These are phyloP conservation scores for Drosophila dives DNA, from an alignment of 2,888 invertebrate species.

Conservation along the genomic window DNA sequence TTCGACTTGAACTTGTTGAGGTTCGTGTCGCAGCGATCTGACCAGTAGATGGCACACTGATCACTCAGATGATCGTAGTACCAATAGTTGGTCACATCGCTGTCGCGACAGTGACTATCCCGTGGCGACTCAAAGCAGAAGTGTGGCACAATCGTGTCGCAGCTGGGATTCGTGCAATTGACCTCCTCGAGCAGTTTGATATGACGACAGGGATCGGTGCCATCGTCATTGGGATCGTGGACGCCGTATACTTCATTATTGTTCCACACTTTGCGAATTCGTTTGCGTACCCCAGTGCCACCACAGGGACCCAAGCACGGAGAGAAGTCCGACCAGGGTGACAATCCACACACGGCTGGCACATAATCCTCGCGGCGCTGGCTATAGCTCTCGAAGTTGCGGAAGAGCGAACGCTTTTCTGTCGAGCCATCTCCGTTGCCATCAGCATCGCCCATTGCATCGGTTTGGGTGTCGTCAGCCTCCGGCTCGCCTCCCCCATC, in stretches of 20 bases:
- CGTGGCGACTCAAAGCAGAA: constrained; percentile 84
- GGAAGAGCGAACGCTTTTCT: constrained; percentile 70
- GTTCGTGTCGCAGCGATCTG: constrained; percentile 94
- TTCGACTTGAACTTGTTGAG: constrained; percentile 93
- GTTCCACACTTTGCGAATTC: constrained; percentile 85
- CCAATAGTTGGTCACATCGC: constrained; percentile 91
- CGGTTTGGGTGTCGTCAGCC: constrained; percentile 26
- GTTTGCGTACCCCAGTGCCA: constrained; percentile 87
- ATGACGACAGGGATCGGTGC: constrained; percentile 81
- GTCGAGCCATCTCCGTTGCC: constrained; percentile 53
- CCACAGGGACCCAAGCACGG: constrained; percentile 93
- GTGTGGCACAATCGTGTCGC: constrained; percentile 78
- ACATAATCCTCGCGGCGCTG: constrained; percentile 80
- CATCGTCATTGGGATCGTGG: constrained; percentile 65
- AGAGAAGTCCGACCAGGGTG: constrained; percentile 92
- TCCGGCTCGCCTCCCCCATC: constrained; percentile 19
- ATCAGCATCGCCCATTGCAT: constrained; percentile 37
- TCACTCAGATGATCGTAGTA: constrained; percentile 90
- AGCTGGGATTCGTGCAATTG: constrained; percentile 80
- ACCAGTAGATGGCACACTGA: constrained; percentile 93
- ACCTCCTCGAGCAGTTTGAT: constrained; percentile 82
- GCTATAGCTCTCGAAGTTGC: constrained; percentile 78
- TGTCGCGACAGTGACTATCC: constrained; percentile 91
- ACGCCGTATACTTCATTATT: constrained; percentile 81
- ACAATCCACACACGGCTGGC: constrained; percentile 87